Evolutionary conservation across 1,140 invertebrate genomes (phyloP).

Genomic region (Meloidogyne hapla): DNA sequence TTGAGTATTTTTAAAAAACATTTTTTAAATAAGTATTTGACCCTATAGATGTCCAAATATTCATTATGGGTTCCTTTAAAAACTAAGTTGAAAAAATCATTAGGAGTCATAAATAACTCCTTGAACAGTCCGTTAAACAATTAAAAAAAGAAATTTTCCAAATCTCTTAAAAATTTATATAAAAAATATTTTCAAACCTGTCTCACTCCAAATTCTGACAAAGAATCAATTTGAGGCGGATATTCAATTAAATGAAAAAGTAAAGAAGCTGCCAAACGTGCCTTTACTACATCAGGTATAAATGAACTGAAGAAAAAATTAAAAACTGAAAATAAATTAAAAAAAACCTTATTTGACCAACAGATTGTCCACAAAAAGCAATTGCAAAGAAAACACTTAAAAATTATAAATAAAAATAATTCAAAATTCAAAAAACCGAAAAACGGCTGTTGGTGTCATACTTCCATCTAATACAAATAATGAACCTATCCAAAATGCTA

Average conservation of each 20-base stretch:
- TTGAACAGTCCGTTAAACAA: too few relatives aligned
- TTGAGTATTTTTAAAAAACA: too few relatives aligned
- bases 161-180: too few relatives aligned
- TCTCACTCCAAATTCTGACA: slow-evolving; percentile 56
- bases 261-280: slow-evolving; percentile 64
- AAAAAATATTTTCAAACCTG: slow-evolving; percentile 34
- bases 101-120: too few relatives aligned
- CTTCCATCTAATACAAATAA: slow-evolving; percentile 63
- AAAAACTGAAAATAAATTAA: slow-evolving; percentile 63
- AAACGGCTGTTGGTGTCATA: slow-evolving; percentile 65
- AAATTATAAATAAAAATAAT: slow-evolving; percentile 10
- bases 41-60: too few relatives aligned
- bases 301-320: slow-evolving; percentile 54
- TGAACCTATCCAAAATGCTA: slow-evolving; percentile 67
- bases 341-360: slow-evolving; percentile 65
- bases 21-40: background rate
- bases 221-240: slow-evolving; percentile 65
- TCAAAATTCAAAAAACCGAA: slow-evolving; percentile 49
- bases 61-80: too few relatives aligned
- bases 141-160: too few relatives aligned
- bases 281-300: slow-evolving; percentile 67
- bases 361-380: slow-evolving; percentile 62
- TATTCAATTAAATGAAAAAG: slow-evolving; percentile 66
- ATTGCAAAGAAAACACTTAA: slow-evolving; percentile 65
- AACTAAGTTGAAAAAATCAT: too few relatives aligned